phyloP scores from a whole-genome alignment of 2,113 vertebrate species.

The Takifugu bimaculatus region DNA sequence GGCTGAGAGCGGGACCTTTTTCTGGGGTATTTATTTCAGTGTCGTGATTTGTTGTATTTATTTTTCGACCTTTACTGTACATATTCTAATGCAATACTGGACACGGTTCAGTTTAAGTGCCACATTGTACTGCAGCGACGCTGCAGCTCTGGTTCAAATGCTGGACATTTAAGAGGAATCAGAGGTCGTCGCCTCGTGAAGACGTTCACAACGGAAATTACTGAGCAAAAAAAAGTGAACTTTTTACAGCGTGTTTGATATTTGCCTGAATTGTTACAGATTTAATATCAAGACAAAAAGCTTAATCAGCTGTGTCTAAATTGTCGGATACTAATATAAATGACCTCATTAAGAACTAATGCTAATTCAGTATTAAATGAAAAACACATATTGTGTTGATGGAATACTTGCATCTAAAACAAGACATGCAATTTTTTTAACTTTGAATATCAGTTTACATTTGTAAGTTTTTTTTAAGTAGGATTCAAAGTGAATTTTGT shows the following conservation, averaged over 20 bases:
- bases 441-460: neutral
- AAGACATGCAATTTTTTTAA: neutral
- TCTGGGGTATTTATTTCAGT: conserved; percentile 51
- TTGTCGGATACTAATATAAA: neutral
- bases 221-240: conserved; percentile 2
- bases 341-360: too few species aligned
- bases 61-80: conserved; percentile 56
- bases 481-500: too few species aligned
- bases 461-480: neutral
- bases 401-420: conserved; percentile 8
- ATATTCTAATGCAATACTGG: conserved; percentile 83
- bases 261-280: neutral
- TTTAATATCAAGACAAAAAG: conserved; percentile 2
- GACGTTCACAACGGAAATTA: conserved; percentile 33
- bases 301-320: neutral
- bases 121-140: conserved; percentile 84
- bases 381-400: conserved; percentile 7
- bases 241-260: neutral
- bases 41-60: conserved; percentile 52
- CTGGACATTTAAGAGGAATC: conserved; percentile 60
- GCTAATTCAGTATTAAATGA: neutral
- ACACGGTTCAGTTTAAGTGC: conserved; percentile 90
- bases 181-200: conserved; percentile 22
- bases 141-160: conserved; percentile 65
- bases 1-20: conserved; percentile 75